These are phyloP conservation scores for Lottia scabra DNA, from an alignment of 2,888 invertebrate species.

Conservation along the genomic window DNA sequence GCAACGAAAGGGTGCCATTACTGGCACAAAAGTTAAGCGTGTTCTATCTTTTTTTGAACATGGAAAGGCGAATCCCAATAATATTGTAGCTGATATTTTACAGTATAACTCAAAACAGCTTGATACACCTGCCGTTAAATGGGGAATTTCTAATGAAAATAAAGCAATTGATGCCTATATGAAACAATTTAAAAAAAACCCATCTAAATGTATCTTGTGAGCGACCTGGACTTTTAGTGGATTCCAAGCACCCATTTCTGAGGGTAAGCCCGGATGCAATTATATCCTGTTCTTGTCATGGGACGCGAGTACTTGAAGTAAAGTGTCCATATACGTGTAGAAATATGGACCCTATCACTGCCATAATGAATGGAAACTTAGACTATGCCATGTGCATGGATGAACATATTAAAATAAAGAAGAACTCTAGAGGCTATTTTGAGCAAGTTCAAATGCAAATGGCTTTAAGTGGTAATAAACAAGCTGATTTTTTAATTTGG, in stretches of 20 bases:
- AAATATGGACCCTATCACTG: neutral
- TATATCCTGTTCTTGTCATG: conserved; percentile 20
- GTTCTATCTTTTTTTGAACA: neutral
- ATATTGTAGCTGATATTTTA: conserved; percentile 12
- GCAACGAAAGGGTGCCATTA: conserved; percentile 12
- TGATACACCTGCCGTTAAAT: neutral
- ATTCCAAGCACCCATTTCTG: conserved; percentile 10
- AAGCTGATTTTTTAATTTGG: conserved; percentile 17
- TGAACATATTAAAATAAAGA: neutral
- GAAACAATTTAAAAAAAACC: neutral
- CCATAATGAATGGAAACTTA: conserved; percentile 4
- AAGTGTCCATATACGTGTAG: conserved; percentile 15
- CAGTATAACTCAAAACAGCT: neutral
- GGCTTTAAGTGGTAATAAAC: conserved; percentile 8
- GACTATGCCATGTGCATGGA: neutral
- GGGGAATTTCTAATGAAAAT: conserved; percentile 15
- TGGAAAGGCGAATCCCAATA: neutral
- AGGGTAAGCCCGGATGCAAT: conserved; percentile 24
- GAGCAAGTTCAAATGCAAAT: conserved; percentile 13
- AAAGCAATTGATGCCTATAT: conserved; percentile 7
- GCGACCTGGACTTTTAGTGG: conserved; percentile 6
- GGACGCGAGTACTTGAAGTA: conserved; percentile 16
- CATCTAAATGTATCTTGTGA: neutral
- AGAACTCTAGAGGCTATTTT: conserved; percentile 15
- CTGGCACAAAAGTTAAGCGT: conserved; percentile 8